Conservation (phyloP, 2,888 invertebrate species). For the Rhingia campestris region DNA sequence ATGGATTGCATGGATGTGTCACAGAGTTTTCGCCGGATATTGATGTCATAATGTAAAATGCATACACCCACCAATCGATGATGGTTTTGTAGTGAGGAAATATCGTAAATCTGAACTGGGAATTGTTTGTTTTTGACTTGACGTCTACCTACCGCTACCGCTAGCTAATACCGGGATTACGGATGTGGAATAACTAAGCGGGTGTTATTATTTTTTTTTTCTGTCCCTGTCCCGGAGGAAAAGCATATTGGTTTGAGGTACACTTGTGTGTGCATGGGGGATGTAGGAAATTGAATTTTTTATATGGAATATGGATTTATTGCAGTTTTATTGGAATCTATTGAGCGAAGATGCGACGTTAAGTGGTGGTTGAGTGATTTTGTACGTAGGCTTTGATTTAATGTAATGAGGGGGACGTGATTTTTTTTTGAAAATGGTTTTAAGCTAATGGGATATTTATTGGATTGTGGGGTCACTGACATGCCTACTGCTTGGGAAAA, state of each 20-base stretch:
- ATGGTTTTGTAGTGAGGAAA: not conserved
- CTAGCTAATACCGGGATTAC: constrained; percentile 45
- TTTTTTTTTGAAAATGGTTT: not conserved
- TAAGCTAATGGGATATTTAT: not conserved
- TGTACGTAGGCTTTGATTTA: constrained; percentile 48
- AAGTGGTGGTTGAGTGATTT: constrained; percentile 56
- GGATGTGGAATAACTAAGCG: constrained; percentile 66
- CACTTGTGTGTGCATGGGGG: not conserved
- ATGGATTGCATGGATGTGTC: constrained; percentile 44
- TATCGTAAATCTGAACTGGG: constrained; percentile 27
- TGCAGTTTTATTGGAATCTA: constrained; percentile 61
- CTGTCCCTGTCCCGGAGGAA: not conserved
- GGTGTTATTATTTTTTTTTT: constrained; percentile 17
- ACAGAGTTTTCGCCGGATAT: constrained; percentile 54
- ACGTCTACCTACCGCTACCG: not conserved
- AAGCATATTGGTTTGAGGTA: constrained; percentile 2
- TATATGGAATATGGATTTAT: constrained; percentile 62
- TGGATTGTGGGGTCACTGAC: not conserved
- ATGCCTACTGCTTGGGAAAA: not conserved
- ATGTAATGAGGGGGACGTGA: not conserved
- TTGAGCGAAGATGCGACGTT: constrained; percentile 23
- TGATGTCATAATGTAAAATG: constrained; percentile 59
- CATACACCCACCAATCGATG: constrained; percentile 41
- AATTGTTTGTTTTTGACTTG: constrained; percentile 8
- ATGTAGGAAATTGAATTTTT: constrained; percentile 34